These are phyloP conservation scores for Recurvirostra avosetta DNA, from an alignment of 2,113 vertebrate species.

Conservation along the genomic window DNA sequence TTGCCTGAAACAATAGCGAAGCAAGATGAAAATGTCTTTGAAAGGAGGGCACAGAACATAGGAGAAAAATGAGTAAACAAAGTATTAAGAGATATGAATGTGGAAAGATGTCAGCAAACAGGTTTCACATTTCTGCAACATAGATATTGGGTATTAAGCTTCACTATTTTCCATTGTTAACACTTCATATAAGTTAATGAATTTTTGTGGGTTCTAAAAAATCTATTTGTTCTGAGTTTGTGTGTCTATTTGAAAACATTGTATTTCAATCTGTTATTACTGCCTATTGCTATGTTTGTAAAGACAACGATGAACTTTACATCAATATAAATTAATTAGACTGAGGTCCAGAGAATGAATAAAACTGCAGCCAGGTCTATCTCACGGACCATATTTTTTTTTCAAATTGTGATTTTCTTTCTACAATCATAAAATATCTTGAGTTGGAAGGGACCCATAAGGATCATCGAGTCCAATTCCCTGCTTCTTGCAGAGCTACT, in stretches of 20 bases:
- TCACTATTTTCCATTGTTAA: background rate
- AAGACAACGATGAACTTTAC: background rate
- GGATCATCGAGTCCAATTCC: background rate
- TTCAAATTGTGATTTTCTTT: background rate
- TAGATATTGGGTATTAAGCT: background rate
- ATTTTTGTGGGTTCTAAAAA: rapidly evolving
- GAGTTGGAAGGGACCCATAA: rapidly evolving
- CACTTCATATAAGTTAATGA: background rate
- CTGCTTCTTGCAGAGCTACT: background rate
- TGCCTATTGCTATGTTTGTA: background rate
- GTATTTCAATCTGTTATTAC: background rate
- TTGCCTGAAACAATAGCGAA: background rate
- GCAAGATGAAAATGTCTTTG: background rate
- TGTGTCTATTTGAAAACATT: background rate
- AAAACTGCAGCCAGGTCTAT: background rate
- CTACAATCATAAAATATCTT: background rate
- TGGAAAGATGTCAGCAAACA: background rate
- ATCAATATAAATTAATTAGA: background rate
- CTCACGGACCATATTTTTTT: too few species aligned
- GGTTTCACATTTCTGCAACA: background rate
- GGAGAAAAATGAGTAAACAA: background rate
- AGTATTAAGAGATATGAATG: background rate
- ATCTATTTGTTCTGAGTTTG: background rate
- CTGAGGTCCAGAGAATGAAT: background rate
- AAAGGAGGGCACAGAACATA: background rate